These are phyloP conservation scores for Lampris incognitus DNA, from an alignment of 2,113 vertebrate genomes.

Conservation along the genomic window DNA sequence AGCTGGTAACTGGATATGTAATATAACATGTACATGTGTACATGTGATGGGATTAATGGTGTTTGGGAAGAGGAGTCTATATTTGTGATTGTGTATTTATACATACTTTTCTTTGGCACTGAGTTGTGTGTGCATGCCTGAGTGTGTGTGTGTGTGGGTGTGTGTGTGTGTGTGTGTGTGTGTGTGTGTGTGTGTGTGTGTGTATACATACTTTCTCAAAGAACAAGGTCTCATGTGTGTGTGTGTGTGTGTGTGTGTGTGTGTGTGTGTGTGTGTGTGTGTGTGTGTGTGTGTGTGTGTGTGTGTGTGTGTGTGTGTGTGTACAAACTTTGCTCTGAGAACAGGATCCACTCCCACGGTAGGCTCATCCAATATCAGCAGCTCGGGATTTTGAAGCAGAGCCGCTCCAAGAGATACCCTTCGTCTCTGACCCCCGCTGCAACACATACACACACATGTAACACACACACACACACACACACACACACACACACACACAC, in stretches of 20 bases:
- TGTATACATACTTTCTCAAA: background rate
- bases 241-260: slow-evolving; percentile 3
- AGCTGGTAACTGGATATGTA: too few relatives aligned
- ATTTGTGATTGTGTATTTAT: too few relatives aligned
- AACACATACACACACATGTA: slow-evolving; percentile 4
- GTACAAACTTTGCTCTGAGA: slow-evolving; percentile 78
- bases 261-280: background rate
- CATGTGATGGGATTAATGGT: too few relatives aligned
- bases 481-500: background rate
- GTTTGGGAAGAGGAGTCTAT: too few relatives aligned
- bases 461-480: slow-evolving; percentile 8
- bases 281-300: background rate
- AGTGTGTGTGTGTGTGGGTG: background rate
- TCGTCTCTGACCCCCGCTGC: slow-evolving; percentile 81
- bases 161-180: background rate
- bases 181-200: background rate
- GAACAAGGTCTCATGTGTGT: background rate
- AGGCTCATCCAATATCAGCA: slow-evolving; percentile 85
- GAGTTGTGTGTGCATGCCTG: slow-evolving; percentile 1
- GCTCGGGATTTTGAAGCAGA: slow-evolving; percentile 83
- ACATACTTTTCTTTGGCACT: too few relatives aligned
- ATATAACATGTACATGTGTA: too few relatives aligned
- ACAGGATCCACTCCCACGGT: slow-evolving; percentile 86
- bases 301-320: background rate
- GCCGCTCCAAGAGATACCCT: slow-evolving; percentile 83